A percentile compares a stretch with the other conserved stretches of the same genome.
These are phyloP conservation scores for Hydrozoanthus gracilis DNA, from an alignment of 92 coral and sea anemone species.

Conservation along the genomic window DNA sequence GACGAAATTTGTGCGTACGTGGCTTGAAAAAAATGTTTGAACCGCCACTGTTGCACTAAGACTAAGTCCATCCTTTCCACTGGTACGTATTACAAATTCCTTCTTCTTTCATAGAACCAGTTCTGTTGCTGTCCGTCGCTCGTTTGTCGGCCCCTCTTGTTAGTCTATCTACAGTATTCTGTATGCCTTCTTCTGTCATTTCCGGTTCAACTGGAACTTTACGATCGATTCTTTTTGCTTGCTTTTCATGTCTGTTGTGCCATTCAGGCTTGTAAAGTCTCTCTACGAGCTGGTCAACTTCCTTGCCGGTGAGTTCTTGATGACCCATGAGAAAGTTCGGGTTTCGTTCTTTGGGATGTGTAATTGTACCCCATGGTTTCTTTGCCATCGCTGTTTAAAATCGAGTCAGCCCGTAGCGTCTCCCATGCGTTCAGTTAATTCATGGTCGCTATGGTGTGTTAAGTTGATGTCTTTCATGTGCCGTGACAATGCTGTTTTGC, in stretches of 20 bases:
- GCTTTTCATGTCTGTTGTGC: constrained; percentile 64
- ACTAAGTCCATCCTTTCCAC: constrained; percentile 96
- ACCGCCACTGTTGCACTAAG: background rate
- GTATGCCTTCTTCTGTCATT: constrained; percentile 64
- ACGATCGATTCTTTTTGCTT: constrained; percentile 48
- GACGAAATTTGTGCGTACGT: no score
- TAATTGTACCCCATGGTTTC: constrained; percentile 96
- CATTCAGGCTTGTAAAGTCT: constrained; percentile 85
- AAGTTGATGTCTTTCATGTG: no score
- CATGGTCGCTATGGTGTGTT: background rate
- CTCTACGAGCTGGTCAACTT: constrained; percentile 71
- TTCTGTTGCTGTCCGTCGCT: constrained; percentile 87
- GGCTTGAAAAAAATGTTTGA: background rate
- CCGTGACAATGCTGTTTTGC: no score
- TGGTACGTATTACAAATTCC: constrained; percentile 92
- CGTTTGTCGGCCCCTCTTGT: constrained; percentile 75
- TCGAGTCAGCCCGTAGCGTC: no score
- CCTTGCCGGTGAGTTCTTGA: constrained; percentile 67
- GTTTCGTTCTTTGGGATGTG: constrained; percentile 92
- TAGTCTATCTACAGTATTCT: constrained; percentile 75
- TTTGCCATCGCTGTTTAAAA: constrained; percentile 66
- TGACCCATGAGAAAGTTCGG: constrained; percentile 85
- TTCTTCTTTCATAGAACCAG: constrained; percentile 91
- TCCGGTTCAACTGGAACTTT: constrained; percentile 70
- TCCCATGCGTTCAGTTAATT: background rate